A percentile compares a stretch with the other conserved stretches of the same genome.
Evolutionary conservation across 2,888 invertebrate species (phyloP).

Genomic region (Abrostola triplasia): DNA sequence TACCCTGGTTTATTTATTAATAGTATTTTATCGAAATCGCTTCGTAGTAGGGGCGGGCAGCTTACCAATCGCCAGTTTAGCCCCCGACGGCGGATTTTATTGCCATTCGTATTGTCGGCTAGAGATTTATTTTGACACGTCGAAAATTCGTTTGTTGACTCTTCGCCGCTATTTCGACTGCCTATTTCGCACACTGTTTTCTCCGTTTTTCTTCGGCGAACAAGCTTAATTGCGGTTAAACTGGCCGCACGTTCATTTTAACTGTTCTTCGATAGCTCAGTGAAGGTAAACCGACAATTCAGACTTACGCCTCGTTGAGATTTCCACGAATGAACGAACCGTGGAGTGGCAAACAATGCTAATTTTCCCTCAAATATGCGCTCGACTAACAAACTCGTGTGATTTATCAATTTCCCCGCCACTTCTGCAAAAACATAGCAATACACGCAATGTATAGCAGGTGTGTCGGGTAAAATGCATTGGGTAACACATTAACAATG

Average conservation of each 20-base stretch:
- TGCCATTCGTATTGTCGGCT: conserved; percentile 86
- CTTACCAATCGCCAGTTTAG: conserved; percentile 78
- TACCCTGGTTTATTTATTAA: background rate
- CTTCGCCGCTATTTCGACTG: conserved; percentile 70
- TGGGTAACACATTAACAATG: conserved; percentile 81
- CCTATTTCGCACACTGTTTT: conserved; percentile 66
- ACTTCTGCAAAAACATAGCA: conserved; percentile 49
- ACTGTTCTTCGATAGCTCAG: conserved; percentile 30
- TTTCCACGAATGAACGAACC: conserved; percentile 21
- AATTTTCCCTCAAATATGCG: conserved; percentile 24
- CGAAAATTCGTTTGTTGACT: conserved; percentile 85
- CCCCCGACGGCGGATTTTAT: conserved; percentile 82
- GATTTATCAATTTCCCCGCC: conserved; percentile 54
- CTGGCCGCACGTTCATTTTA: conserved; percentile 40
- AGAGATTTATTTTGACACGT: conserved; percentile 87
- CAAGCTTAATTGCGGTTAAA: conserved; percentile 62
- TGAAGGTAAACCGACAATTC: conserved; percentile 28
- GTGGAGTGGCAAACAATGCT: conserved; percentile 29
- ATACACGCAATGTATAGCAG: conserved; percentile 51
- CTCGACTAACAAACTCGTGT: conserved; percentile 30
- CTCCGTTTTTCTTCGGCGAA: conserved; percentile 62
- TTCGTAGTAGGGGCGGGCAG: conserved; percentile 71
- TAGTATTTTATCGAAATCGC: conserved; percentile 36
- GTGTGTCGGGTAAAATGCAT: conserved; percentile 76
- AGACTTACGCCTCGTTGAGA: conserved; percentile 23